These are phyloP conservation scores for Sebastes itinus DNA, from an alignment of 2,797 vertebrate species.

Conservation along the genomic window DNA sequence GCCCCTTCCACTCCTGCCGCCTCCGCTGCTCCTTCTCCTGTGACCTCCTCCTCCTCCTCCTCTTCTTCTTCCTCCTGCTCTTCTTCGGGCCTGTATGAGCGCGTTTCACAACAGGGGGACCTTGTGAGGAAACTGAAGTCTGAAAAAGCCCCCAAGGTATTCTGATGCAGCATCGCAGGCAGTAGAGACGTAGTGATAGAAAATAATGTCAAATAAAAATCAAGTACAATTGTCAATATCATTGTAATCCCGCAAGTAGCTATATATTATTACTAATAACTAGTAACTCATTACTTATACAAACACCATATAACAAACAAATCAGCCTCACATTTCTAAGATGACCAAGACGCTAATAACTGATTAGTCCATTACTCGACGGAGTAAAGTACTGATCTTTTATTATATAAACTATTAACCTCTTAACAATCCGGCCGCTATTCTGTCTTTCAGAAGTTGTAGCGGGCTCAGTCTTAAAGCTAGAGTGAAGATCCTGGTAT, in stretches of 20 bases:
- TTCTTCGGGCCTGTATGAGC: constrained; percentile 68
- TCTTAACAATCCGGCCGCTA: accelerated
- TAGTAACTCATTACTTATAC: background rate
- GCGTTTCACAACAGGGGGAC: constrained; percentile 84
- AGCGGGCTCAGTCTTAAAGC: too few relatives aligned
- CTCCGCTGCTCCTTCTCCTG: constrained; percentile 32
- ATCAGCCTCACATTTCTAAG: background rate
- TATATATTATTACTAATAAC: background rate
- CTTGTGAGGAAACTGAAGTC: constrained; percentile 84
- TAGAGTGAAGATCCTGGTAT: too few relatives aligned
- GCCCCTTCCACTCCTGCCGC: constrained; percentile 57
- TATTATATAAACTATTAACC: too few relatives aligned
- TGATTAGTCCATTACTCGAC: background rate
- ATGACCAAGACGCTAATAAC: background rate
- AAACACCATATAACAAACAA: background rate
- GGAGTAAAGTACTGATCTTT: accelerated
- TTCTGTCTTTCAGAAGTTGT: too few relatives aligned
- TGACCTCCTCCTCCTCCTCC: constrained; percentile 14
- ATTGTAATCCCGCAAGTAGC: background rate
- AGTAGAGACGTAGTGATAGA: background rate
- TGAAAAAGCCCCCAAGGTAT: constrained; percentile 87
- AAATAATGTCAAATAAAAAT: too few relatives aligned
- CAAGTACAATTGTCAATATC: background rate
- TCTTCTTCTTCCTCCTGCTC: constrained; percentile 24
- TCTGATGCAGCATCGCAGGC: background rate